Percentiles rank a stretch among this genome's conserved stretches.
These are phyloP conservation scores for Vireo altiloquus DNA, from an alignment of 2,113 vertebrate genomes.

Conservation along the genomic window DNA sequence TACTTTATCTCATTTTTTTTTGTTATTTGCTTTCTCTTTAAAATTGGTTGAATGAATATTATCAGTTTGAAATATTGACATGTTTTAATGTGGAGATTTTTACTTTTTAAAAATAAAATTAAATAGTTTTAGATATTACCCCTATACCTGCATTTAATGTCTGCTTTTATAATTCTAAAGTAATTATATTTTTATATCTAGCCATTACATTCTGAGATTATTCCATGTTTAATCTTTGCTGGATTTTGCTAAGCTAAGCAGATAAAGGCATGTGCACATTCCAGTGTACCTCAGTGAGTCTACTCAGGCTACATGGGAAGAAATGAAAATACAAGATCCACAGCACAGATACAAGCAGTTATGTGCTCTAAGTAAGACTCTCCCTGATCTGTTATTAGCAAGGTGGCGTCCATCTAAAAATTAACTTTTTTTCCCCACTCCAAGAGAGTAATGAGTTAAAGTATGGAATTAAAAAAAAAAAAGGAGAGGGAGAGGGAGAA, in stretches of 20 bases:
- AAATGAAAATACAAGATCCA: neutral
- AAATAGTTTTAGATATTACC: neutral
- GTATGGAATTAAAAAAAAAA: neutral
- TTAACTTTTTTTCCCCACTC: neutral
- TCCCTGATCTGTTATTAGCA: neutral
- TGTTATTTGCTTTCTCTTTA: neutral
- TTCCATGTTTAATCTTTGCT: neutral
- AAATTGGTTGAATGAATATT: neutral
- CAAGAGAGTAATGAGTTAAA: neutral
- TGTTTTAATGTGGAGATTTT: neutral
- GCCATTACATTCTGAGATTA: neutral
- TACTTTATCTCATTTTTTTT: neutral
- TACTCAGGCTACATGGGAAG: neutral
- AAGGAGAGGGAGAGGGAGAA: no score
- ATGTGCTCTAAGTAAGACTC: fast-evolving
- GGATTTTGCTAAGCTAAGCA: neutral
- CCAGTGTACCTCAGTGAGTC: neutral
- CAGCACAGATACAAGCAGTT: neutral
- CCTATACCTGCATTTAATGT: neutral
- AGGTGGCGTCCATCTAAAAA: neutral
- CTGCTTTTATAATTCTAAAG: neutral
- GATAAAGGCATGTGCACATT: neutral
- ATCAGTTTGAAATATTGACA: neutral
- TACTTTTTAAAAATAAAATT: neutral
- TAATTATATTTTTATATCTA: neutral